Base-by-base conservation (phyloP, 2,888 invertebrate species). In the Taphrorychus bicolor region DNA sequence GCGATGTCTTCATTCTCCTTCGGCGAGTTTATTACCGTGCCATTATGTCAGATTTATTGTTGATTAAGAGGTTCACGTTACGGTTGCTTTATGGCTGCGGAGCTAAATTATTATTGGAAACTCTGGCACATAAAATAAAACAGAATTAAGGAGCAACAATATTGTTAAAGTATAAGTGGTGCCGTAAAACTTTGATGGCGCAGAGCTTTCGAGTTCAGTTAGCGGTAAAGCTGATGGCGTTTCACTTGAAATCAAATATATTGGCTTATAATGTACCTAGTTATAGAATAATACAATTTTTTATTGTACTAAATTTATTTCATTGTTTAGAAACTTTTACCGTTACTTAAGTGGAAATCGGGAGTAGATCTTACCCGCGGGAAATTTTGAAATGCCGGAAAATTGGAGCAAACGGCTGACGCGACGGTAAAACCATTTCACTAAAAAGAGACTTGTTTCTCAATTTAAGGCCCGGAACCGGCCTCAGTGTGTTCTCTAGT, bases 401-500 rank as follows among this genome's bases (percentile, higher is more conserved):
- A 58, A 23, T 51, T 19, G 7, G 24, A 57, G 56, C 66, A 59
- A 51, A 53, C 66, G 61, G 42, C 21, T 42, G 18, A 17, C 51
- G 14, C 66, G 66, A 62, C 61, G 61, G 61, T 51, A 53, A 52
- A 61, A 61, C 41, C 58, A 57, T n/a, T n/a, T 62, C 61, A 66
- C 66, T 66, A 62, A 66, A 59, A 52, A 22, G 40, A 42, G 56
- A 61, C 52, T 61, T 42, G 57, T 23, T 32, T 66, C 66, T 66
- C 66, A 57, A 22, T 66, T 52, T 42, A 45, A 57, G 42, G 32
- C 66, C 57, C 42, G 41, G 17, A 52, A 53, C 61, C 54, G 54
- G 54, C 66, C 54, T 48, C 60, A 66, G 52, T 49, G 66, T 58
- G 61, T 16, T 66, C 66, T 62, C 66, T 66, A 61, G 59, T 66